A percentile compares a stretch with the other conserved stretches of the same genome.
Evolutionary conservation across 2,888 invertebrate genomes (phyloP).

Genomic region (Panopea generosa): DNA sequence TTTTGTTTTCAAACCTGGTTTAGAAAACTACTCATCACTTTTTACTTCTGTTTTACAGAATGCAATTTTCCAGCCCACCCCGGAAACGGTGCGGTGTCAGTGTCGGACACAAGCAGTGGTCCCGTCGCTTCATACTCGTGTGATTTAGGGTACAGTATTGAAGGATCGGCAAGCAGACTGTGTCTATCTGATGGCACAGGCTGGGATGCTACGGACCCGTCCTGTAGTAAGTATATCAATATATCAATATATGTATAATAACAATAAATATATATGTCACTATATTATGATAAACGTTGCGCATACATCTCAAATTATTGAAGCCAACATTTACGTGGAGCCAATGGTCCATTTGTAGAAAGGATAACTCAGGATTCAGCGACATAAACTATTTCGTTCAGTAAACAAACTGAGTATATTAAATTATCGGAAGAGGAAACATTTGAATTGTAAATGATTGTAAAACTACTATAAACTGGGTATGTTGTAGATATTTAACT

Average conservation of each 20-base stretch:
- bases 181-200: constrained; percentile 23
- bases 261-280: no score
- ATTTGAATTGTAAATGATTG: no score
- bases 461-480: no score
- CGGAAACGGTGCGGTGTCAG: constrained; percentile 19
- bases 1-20: no score
- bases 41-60: constrained; percentile 13
- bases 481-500: no score
- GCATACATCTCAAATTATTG: not conserved
- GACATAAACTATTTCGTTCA: no score
- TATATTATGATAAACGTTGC: not conserved
- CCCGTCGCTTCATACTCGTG: constrained; percentile 18
- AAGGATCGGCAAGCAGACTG: constrained; percentile 5
- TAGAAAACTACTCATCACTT: no score
- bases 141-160: constrained; percentile 17
- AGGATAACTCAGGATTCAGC: not conserved
- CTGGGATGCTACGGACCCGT: constrained; percentile 19
- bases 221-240: constrained; percentile 12
- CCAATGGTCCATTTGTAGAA: not conserved
- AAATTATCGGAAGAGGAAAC: no score
- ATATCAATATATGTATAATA: no score
- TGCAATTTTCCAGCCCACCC: constrained; percentile 28
- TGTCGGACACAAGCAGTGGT: constrained; percentile 8
- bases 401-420: no score
- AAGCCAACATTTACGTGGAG: not conserved